Conservation (phyloP, 2,888 invertebrate genomes). For the Heliothis peltigera region DNA sequence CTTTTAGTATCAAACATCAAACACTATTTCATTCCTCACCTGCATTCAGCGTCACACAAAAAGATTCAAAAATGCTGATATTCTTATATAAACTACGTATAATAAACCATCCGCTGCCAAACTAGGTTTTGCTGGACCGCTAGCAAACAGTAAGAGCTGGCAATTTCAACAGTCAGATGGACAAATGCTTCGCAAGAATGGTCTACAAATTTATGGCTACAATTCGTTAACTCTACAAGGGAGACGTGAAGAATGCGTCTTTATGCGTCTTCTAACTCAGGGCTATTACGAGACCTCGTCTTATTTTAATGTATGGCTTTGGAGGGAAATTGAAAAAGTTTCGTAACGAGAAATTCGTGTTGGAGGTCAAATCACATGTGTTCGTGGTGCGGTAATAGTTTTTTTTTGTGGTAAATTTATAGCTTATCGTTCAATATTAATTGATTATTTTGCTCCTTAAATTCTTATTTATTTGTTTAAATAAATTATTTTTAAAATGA, state of each 20-base stretch:
- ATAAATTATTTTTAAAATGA: too few relatives aligned
- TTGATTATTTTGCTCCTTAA: too few relatives aligned
- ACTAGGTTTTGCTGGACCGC: constrained; percentile 59
- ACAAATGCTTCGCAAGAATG: constrained; percentile 82
- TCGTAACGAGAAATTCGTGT: constrained; percentile 3
- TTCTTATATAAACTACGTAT: constrained; percentile 26
- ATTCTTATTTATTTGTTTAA: too few relatives aligned
- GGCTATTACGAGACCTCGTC: constrained; percentile 52
- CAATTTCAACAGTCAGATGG: constrained; percentile 71
- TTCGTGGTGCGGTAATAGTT: background rate
- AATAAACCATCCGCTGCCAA: constrained; percentile 44
- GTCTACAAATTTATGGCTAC: constrained; percentile 77
- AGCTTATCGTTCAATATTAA: too few relatives aligned
- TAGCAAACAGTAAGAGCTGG: constrained; percentile 69
- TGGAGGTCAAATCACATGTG: constrained; percentile 17
- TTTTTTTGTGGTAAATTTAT: background rate
- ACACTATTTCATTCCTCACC: background rate
- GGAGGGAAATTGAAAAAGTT: constrained; percentile 51
- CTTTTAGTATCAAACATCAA: background rate
- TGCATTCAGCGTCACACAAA: background rate
- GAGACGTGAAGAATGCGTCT: constrained; percentile 75
- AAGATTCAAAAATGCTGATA: constrained; percentile 18
- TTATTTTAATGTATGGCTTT: constrained; percentile 56
- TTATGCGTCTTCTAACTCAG: constrained; percentile 59
- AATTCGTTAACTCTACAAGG: constrained; percentile 77